Conservation (phyloP, 2,888 invertebrate species). For the Lasioglossum pauxillum region DNA sequence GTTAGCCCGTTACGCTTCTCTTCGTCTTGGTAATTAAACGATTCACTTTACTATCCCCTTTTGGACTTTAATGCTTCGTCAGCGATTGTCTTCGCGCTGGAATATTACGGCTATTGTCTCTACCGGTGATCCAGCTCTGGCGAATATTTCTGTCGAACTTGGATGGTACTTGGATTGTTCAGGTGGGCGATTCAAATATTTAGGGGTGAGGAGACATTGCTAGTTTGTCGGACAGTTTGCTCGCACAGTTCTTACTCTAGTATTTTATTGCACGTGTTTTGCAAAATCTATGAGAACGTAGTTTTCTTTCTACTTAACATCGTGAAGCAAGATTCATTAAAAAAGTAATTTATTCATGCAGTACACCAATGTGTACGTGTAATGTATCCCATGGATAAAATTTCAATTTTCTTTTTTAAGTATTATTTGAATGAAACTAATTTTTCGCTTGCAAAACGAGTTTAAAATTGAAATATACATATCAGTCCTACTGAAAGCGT, state of each 20-base stretch:
- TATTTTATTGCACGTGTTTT: neutral
- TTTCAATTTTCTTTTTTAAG: neutral
- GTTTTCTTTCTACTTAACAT: neutral
- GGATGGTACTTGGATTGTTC: neutral
- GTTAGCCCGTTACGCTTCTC: neutral
- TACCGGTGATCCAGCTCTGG: neutral
- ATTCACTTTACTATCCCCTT: neutral
- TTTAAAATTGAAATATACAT: neutral
- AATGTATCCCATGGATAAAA: neutral
- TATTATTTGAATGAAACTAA: neutral
- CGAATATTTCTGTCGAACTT: neutral
- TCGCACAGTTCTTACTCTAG: neutral
- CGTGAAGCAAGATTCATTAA: neutral
- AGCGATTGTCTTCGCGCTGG: neutral
- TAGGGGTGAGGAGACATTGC: neutral
- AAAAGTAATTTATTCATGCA: neutral
- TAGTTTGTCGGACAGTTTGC: neutral
- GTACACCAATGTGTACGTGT: neutral
- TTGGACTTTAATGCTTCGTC: neutral
- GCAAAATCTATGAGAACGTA: neutral
- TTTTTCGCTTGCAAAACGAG: neutral
- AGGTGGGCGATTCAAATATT: neutral
- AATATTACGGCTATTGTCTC: neutral
- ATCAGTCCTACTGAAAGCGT: neutral
- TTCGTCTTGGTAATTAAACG: conserved; percentile 3